Evolutionary conservation across 2,797 vertebrate species (phyloP), one percentile per base, ranked within the genome.

Genomic region (Myotis daubentonii): DNA sequence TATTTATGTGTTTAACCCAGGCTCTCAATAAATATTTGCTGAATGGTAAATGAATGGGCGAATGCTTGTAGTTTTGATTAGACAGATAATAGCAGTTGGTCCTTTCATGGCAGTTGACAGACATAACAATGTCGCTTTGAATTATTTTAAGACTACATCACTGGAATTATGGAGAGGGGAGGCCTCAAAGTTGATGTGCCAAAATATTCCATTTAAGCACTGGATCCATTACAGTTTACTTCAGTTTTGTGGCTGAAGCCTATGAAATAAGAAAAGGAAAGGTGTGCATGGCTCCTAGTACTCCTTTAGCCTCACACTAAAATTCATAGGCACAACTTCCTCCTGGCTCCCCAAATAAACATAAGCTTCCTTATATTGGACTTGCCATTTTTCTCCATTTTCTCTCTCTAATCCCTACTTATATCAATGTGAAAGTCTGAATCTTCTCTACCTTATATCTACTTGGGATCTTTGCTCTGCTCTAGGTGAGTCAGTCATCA

Each of bases 1-100:
- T 85, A 83, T 49, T 83, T 71, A 30, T 30, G 17, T 28, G 49
- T 41, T 55, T 94, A 93, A 83, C 22, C 68, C 13, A 36, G 70
- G 12, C 17, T 79, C 70, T 91, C 47, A 15, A 75, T 92, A 79
- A 62, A 75, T 91, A 86, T 70, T 86, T 94, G 49, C 92, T 81
- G 33, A 85, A n/a, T 65, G 36, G 55, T 85, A 20, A 94, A 36
- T 76, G 55, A 91, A 84, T 41, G 71, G 22, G 36, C 62, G 17
- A 85, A 72, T 10, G 8, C 28, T 81, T 57, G 3, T 25, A 38
- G 23, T 33, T 87, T 62, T 87, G 65, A 92, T 75, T 81, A 84
- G 33, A 75, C 11, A 44, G 75, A 90, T 65, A 55, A 60, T 5
- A 79, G 88, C 30, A 20, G 55, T 28, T 66, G 25, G 55, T 94